Evolutionary conservation across 2,113 vertebrate genomes (phyloP).

Genomic region (Columba janthina): DNA sequence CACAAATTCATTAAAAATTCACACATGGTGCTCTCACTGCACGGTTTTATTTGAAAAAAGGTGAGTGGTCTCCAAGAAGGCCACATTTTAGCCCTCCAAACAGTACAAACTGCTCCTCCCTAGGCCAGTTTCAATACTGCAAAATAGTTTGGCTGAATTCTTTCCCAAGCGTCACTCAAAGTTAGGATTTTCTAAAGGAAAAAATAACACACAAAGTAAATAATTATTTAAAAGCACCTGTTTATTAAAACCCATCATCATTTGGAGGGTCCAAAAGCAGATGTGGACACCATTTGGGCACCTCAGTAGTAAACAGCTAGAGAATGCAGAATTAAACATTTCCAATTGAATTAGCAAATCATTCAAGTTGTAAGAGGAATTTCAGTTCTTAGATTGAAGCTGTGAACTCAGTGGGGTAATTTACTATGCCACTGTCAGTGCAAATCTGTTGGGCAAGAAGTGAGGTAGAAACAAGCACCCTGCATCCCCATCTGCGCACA

Average conservation of each 20-base stretch:
- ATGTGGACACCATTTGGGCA: not conserved
- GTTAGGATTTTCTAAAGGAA: not conserved
- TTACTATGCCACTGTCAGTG: not conserved
- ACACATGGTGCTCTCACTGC: not conserved
- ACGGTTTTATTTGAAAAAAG: not conserved
- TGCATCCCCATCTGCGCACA: not conserved
- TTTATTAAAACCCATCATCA: not conserved
- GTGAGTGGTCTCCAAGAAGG: not conserved
- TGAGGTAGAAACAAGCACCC: not conserved
- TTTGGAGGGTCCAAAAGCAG: not conserved
- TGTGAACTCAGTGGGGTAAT: not conserved
- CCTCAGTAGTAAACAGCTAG: not conserved
- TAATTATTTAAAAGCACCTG: not conserved
- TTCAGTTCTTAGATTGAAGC: not conserved
- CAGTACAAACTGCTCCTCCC: not conserved
- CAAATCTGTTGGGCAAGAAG: not conserved
- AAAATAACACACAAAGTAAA: not conserved
- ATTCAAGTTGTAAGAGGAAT: not conserved
- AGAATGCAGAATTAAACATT: not conserved
- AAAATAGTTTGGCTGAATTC: not conserved
- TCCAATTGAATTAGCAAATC: not conserved
- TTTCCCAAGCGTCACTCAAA: not conserved
- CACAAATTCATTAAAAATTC: not conserved
- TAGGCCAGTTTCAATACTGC: not conserved
- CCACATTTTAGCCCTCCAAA: not conserved